Percentiles rank a stretch among this genome's conserved stretches.
Evolutionary conservation across 2,797 vertebrate genomes (phyloP).

Genomic region (Melanogrammus aeglefinus): DNA sequence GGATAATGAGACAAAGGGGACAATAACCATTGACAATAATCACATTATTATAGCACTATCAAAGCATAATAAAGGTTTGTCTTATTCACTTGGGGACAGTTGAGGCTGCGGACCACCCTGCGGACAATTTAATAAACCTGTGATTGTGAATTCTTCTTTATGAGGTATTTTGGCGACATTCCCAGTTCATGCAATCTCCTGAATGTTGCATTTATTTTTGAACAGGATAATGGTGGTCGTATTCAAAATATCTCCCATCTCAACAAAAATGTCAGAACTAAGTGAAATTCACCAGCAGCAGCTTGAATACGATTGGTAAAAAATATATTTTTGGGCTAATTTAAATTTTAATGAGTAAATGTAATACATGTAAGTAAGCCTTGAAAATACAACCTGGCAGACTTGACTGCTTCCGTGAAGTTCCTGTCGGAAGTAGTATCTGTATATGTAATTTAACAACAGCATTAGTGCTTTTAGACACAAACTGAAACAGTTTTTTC

Average conservation of each 20-base stretch:
- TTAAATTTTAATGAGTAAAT: conserved; percentile 35
- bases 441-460: conserved; percentile 40
- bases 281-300: conserved; percentile 31
- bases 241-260: conserved; percentile 34
- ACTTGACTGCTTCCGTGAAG: conserved; percentile 14
- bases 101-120: no score
- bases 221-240: not conserved
- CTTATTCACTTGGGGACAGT: not conserved
- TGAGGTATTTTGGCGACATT: not conserved
- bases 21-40: not conserved
- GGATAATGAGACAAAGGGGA: conserved; percentile 4
- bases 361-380: conserved; percentile 16
- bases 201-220: not conserved
- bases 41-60: not conserved
- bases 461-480: conserved; percentile 51
- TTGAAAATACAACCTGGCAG: conserved; percentile 50
- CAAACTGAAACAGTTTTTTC: not conserved
- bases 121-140: no score
- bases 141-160: not conserved
- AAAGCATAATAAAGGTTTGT: not conserved
- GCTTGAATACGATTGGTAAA: conserved; percentile 27
- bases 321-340: conserved; percentile 15
- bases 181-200: not conserved
- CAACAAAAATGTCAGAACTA: conserved; percentile 22
- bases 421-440: conserved; percentile 29